A percentile compares a stretch with the other conserved stretches of the same genome.
Conservation (phyloP, 2,888 invertebrate species). For the Dastarcus helophoroides region DNA sequence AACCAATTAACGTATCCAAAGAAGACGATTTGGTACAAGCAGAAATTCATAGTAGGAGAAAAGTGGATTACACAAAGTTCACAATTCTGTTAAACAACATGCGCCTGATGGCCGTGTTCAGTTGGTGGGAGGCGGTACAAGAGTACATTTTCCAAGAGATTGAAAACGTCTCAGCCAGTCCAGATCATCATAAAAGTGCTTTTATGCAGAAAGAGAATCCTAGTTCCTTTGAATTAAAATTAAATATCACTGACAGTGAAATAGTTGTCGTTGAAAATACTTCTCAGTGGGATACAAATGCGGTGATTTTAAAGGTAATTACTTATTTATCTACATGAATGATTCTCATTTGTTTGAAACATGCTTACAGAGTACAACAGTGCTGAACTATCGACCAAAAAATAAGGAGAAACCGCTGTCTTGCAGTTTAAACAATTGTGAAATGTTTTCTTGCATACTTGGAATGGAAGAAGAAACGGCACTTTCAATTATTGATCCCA, state of each 20-base stretch:
- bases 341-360: slow-evolving; percentile 5
- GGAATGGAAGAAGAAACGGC: slow-evolving; percentile 83
- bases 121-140: slow-evolving; percentile 81
- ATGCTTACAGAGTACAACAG: slow-evolving; percentile 65
- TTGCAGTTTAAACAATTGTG: slow-evolving; percentile 79
- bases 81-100: slow-evolving; percentile 88
- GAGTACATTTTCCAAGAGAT: slow-evolving; percentile 57
- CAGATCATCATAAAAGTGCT: slow-evolving; percentile 17
- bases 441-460: slow-evolving; percentile 84
- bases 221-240: slow-evolving; percentile 65
- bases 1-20: slow-evolving; percentile 42
- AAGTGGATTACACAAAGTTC: slow-evolving; percentile 59
- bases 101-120: slow-evolving; percentile 85
- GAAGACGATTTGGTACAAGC: slow-evolving; percentile 30
- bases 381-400: slow-evolving; percentile 65
- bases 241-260: slow-evolving; percentile 93
- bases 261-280: slow-evolving; percentile 88
- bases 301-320: slow-evolving; percentile 72
- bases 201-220: slow-evolving; percentile 18
- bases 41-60: slow-evolving; percentile 44
- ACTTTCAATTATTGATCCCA: slow-evolving; percentile 87
- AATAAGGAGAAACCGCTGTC: slow-evolving; percentile 65
- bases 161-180: slow-evolving; percentile 22
- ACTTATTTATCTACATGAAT: background rate
- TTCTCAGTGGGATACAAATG: slow-evolving; percentile 79